A percentile compares a stretch with the other conserved stretches of the same genome.
These are phyloP conservation scores for Orientallactaga bullata DNA, from an alignment of 2,113 vertebrate genomes.

Conservation along the genomic window DNA sequence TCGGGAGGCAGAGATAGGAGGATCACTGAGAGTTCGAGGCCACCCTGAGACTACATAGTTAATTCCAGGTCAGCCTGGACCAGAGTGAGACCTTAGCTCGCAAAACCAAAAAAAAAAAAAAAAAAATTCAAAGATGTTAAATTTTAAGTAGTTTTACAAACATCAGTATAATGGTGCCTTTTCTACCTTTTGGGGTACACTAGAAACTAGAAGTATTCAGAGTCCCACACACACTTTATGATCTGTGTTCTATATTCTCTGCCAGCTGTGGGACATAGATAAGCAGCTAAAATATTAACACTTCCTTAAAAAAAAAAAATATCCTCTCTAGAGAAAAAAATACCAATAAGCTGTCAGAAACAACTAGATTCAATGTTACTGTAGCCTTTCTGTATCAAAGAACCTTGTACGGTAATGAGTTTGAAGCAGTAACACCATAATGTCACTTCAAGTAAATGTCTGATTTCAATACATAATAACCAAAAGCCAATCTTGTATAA, in stretches of 20 bases:
- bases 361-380: neutral
- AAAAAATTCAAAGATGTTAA: too few relatives aligned
- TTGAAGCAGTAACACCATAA: neutral
- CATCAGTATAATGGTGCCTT: neutral
- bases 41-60: too few relatives aligned
- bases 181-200: slow-evolving; percentile 32
- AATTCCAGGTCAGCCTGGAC: too few relatives aligned
- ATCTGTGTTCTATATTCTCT: slow-evolving; percentile 61
- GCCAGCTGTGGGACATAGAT: slow-evolving; percentile 80
- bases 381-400: slow-evolving; percentile 34
- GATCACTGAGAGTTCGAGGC: too few relatives aligned
- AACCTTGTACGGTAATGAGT: neutral
- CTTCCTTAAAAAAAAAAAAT: slow-evolving; percentile 70
- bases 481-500: slow-evolving; percentile 35
- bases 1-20: too few relatives aligned
- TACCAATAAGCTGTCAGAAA: slow-evolving; percentile 33
- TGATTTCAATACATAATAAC: slow-evolving; percentile 24
- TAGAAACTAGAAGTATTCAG: slow-evolving; percentile 37
- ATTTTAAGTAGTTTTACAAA: slow-evolving; percentile 32
- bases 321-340: slow-evolving; percentile 41
- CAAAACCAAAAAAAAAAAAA: too few relatives aligned
- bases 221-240: neutral
- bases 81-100: too few relatives aligned
- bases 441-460: slow-evolving; percentile 8
- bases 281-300: slow-evolving; percentile 81